These are phyloP conservation scores for Adelosebastes latens DNA, from an alignment of 2,797 vertebrate species.

Conservation along the genomic window DNA sequence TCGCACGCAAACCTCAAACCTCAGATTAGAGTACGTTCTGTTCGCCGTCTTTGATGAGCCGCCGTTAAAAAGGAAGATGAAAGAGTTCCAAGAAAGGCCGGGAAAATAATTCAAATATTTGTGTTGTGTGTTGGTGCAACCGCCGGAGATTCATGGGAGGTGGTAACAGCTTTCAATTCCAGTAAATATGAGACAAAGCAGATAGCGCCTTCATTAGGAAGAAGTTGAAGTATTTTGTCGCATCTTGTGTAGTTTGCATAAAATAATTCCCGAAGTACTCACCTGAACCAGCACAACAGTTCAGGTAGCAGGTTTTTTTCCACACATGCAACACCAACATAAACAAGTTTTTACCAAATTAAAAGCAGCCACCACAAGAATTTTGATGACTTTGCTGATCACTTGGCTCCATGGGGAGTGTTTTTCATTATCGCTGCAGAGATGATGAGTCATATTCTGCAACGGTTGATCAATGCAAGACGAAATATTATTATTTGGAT, in stretches of 20 bases:
- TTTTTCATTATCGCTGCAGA: slow-evolving; percentile 17
- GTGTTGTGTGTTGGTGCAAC: slow-evolving; percentile 14
- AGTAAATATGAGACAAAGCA: slow-evolving; percentile 6
- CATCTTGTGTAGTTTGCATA: neutral
- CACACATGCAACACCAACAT: neutral
- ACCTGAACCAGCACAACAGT: neutral
- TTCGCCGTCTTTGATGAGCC: slow-evolving; percentile 21
- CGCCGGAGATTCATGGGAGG: slow-evolving; percentile 7
- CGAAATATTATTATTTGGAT: neutral
- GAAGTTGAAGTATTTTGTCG: neutral
- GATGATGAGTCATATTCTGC: slow-evolving; percentile 15
- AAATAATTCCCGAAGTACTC: neutral
- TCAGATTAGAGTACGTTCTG: slow-evolving; percentile 8
- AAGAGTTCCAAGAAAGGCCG: slow-evolving; percentile 17
- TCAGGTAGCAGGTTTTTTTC: slow-evolving; percentile 26
- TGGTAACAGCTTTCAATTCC: slow-evolving; percentile 23
- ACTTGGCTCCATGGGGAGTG: neutral
- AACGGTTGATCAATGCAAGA: slow-evolving; percentile 1
- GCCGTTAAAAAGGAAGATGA: slow-evolving; percentile 21
- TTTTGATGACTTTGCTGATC: neutral
- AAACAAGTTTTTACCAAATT: neutral
- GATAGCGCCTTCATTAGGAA: neutral
- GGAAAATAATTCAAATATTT: slow-evolving; percentile 18
- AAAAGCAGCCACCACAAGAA: slow-evolving; percentile 8
- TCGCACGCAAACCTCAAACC: slow-evolving; percentile 48